Conservation (phyloP, 2,888 invertebrate genomes). For the Falcaria lacertinaria region DNA sequence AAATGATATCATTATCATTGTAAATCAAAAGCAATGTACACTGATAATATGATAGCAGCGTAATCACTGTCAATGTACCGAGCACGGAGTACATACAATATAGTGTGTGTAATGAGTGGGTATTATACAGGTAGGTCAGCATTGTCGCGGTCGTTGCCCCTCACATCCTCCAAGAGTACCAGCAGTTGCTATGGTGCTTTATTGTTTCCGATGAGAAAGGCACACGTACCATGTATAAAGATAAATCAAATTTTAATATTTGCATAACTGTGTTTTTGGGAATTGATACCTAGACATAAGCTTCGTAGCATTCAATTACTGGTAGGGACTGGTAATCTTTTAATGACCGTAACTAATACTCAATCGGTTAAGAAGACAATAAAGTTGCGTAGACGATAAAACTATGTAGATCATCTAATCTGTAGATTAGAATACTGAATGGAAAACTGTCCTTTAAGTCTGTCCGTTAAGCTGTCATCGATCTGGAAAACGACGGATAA, state of each 20-base stretch:
- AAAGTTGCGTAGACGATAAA: too few relatives aligned
- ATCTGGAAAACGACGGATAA: too few relatives aligned
- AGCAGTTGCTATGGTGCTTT: conserved; percentile 13
- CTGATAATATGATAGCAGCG: background rate
- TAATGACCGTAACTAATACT: too few relatives aligned
- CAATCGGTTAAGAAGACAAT: too few relatives aligned
- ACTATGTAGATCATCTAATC: too few relatives aligned
- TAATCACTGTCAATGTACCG: background rate
- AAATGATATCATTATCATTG: background rate
- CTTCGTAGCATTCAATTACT: too few relatives aligned
- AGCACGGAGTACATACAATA: background rate
- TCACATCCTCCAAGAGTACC: background rate
- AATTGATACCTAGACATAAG: too few relatives aligned
- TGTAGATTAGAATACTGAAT: too few relatives aligned
- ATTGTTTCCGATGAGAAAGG: conserved; percentile 21
- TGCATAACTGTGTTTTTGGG: too few relatives aligned
- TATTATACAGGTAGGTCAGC: background rate
- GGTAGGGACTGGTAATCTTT: too few relatives aligned
- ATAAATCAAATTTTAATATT: background rate
- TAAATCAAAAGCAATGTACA: background rate
- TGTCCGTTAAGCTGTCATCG: too few relatives aligned
- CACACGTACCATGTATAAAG: background rate
- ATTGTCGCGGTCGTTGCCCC: background rate
- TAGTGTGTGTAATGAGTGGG: background rate
- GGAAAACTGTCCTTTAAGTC: too few relatives aligned